phyloP scores from a whole-genome alignment of 2,113 vertebrate species.

The Neopipo cinnamomea region DNA sequence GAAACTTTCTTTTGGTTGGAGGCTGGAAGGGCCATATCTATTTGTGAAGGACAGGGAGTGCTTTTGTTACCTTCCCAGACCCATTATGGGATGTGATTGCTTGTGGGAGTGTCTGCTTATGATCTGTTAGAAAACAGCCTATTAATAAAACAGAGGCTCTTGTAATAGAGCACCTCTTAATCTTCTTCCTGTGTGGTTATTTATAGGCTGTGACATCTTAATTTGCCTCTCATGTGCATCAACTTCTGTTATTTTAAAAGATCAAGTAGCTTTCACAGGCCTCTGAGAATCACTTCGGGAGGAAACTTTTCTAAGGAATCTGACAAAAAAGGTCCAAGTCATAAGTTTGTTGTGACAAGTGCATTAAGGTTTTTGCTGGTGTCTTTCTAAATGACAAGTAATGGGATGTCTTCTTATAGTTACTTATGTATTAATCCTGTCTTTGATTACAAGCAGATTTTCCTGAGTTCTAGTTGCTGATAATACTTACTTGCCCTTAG shows the following conservation, averaged over 20 bases:
- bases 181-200: slow-evolving; percentile 56
- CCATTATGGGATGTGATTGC: not conserved
- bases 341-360: not conserved
- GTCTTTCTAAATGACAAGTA: not conserved
- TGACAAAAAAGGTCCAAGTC: not conserved
- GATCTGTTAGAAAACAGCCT: slow-evolving; percentile 62
- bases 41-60: slow-evolving; percentile 28
- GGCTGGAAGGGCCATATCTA: not conserved
- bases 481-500: not conserved
- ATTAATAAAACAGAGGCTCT: slow-evolving; percentile 55
- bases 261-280: slow-evolving; percentile 33
- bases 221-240: slow-evolving; percentile 40
- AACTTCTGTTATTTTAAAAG: slow-evolving; percentile 42
- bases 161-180: slow-evolving; percentile 38
- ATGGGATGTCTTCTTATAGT: not conserved
- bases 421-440: not conserved
- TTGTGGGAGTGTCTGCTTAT: slow-evolving; percentile 49
- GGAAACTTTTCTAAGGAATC: not conserved
- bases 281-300: slow-evolving; percentile 14
- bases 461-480: not conserved
- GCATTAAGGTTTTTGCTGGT: not conserved
- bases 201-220: slow-evolving; percentile 55
- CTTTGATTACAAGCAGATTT: not conserved
- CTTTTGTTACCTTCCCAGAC: slow-evolving; percentile 45
- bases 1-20: not conserved